phyloP scores from a whole-genome alignment of 1,140 invertebrate genomes.

The Manduca sexta region DNA sequence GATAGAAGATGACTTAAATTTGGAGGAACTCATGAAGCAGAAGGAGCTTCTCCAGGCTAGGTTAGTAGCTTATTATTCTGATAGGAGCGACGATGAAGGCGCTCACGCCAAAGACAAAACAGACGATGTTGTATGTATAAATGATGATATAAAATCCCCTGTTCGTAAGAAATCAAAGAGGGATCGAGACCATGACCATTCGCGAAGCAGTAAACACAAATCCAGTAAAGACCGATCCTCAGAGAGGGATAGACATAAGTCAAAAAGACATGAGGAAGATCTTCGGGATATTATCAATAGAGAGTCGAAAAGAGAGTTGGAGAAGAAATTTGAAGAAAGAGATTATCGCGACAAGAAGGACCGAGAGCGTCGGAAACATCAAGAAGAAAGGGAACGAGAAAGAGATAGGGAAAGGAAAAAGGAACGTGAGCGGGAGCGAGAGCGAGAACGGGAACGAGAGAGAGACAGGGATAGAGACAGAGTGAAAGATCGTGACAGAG shows the following conservation, averaged over 20 bases:
- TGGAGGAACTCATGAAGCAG: constrained; percentile 91
- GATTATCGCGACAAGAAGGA: constrained; percentile 46
- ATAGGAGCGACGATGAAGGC: constrained; percentile 53
- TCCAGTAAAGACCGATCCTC: constrained; percentile 35
- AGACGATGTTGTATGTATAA: constrained; percentile 34
- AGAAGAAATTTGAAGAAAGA: constrained; percentile 44
- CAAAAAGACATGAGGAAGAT: constrained; percentile 50
- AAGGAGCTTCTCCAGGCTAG: constrained; percentile 82
- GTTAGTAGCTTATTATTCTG: constrained; percentile 75
- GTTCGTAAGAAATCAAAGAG: constrained; percentile 21
- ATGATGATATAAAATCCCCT: constrained; percentile 34
- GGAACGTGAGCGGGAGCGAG: constrained; percentile 21
- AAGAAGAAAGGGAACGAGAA: constrained; percentile 41
- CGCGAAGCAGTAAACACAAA: constrained; percentile 32
- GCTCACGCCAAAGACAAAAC: constrained; percentile 10
- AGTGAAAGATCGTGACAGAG: constrained; percentile 21
- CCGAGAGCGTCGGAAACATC: constrained; percentile 35
- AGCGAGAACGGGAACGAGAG: constrained; percentile 34
- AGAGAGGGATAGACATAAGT: constrained; percentile 40
- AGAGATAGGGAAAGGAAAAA: constrained; percentile 23
- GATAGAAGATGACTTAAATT: constrained; percentile 88
- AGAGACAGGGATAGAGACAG: constrained; percentile 20
- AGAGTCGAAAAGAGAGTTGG: constrained; percentile 47
- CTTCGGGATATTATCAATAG: constrained; percentile 55
- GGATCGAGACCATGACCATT: constrained; percentile 23